These are phyloP conservation scores for Brachionus sp. DNA, from an alignment of 1,140 invertebrate species.

Conservation along the genomic window DNA sequence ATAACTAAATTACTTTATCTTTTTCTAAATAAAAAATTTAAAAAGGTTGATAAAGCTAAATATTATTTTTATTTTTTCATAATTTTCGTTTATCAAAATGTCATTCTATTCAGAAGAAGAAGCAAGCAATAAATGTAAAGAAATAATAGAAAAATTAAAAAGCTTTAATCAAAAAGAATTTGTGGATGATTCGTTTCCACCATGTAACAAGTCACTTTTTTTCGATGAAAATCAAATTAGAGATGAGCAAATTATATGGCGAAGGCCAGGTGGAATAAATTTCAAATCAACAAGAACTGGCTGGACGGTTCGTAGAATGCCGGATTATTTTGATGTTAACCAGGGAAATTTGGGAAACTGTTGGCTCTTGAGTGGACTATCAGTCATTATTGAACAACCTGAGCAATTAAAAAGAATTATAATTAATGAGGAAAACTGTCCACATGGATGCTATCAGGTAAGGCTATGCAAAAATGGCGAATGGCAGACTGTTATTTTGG, in stretches of 20 bases:
- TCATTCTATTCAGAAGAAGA: no score
- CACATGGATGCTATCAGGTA: slow-evolving; percentile 82
- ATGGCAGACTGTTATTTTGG: slow-evolving; percentile 90
- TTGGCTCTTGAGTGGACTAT: slow-evolving; percentile 66
- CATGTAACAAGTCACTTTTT: slow-evolving; percentile 36
- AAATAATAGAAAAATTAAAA: no score
- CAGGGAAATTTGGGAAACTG: slow-evolving; percentile 44
- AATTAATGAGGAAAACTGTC: slow-evolving; percentile 77
- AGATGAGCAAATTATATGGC: slow-evolving; percentile 1
- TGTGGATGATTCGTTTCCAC: slow-evolving; percentile 44
- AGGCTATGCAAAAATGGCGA: slow-evolving; percentile 85
- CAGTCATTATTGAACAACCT: slow-evolving; percentile 87
- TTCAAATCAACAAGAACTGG: neutral
- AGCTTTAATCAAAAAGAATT: no score
- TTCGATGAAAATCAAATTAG: slow-evolving; percentile 1
- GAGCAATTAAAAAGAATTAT: slow-evolving; percentile 86
- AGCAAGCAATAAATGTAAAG: no score
- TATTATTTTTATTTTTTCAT: no score
- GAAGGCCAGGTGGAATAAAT: neutral
- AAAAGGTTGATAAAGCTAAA: no score
- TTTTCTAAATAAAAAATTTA: no score
- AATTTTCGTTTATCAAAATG: no score
- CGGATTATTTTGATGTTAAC: slow-evolving; percentile 11
- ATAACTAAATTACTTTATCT: no score
- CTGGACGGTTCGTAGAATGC: slow-evolving; percentile 23